Percentiles rank a stretch among this genome's conserved stretches.
phyloP scores from a whole-genome alignment of 2,113 vertebrate genomes.

The Callocephalon fimbriatum region DNA sequence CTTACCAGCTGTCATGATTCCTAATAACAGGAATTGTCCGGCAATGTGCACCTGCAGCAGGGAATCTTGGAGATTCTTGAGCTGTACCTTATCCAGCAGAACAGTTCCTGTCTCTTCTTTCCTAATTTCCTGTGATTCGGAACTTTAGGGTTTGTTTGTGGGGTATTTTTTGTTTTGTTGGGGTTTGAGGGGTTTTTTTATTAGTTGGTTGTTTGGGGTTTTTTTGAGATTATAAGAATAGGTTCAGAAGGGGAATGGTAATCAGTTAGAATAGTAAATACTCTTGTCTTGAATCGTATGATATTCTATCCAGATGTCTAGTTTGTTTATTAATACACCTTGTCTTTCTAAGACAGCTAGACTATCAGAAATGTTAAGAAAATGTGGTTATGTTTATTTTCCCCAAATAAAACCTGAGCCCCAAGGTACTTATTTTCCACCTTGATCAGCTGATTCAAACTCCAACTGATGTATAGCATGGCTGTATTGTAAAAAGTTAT shows the following conservation, averaged over 20 bases:
- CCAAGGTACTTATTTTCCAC: background rate
- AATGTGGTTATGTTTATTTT: background rate
- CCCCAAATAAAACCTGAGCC: background rate
- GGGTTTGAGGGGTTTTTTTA: accelerated
- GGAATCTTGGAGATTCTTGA: background rate
- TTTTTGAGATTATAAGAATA: background rate
- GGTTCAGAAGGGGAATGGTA: background rate
- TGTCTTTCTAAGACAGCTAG: background rate
- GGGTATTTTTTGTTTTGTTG: no score
- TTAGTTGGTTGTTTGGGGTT: accelerated
- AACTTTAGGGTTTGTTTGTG: background rate
- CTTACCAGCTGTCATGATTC: background rate
- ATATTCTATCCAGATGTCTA: background rate
- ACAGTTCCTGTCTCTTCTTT: background rate
- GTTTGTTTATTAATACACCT: background rate
- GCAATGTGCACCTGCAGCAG: background rate
- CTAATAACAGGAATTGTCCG: background rate
- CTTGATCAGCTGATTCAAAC: background rate
- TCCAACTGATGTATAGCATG: background rate
- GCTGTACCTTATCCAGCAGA: background rate
- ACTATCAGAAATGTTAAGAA: background rate
- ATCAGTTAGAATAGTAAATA: background rate
- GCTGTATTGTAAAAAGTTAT: background rate
- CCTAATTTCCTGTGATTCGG: background rate
- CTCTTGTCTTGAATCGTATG: background rate